Evolutionary conservation across 2,888 invertebrate species (phyloP), one percentile per base, ranked within the genome.

Genomic region (Cheilosia pagana): DNA sequence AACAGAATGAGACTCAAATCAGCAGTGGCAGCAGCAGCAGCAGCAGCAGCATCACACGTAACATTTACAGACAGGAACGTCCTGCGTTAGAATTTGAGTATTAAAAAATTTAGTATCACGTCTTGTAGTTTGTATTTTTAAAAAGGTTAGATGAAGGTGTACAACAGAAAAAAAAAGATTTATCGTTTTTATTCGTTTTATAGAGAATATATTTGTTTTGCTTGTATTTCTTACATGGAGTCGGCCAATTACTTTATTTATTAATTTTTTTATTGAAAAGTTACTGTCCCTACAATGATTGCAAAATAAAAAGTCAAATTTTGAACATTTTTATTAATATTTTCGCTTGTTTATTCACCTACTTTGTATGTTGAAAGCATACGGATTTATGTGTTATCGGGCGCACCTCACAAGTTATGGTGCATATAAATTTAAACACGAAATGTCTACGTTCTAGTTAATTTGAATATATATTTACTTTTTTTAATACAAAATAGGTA

Each of bases 11-110:
- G 79, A 86, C 81, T 87, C 71, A 85, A 81, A 82, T 87, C 86
- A 75, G 87, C n/a, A n/a, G n/a, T n/a, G n/a, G n/a, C n/a, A n/a
- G n/a, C 88, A 88, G 87, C 87, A 86, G 83, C 86, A 81, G 87
- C 81, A 87, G 85, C 87, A 86, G 63, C 82, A 87, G 87, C 87
- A 81, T 86, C 87, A 83, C 83, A 85, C 76, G 75, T 86, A 67
- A 87, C 75, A 87, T 67, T 75, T 71, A 79, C 65, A 74, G 77
- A 83, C 83, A 86, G 83, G 79, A 82, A 86, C 83, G 79, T 70
- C 85, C 86, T 75, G 86, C 86, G 74, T 72, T 82, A 86, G 87
- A 88, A 85, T 85, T 88, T 88, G 87, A 72, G 85, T 86, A 85
- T 63, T n/a, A n/a, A 81, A 86, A 87, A 50, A 67, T 87, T 81